A percentile compares a stretch with the other conserved stretches of the same genome.
phyloP scores from a whole-genome alignment of 2,113 vertebrate genomes.

The Zosterops pallidus region DNA sequence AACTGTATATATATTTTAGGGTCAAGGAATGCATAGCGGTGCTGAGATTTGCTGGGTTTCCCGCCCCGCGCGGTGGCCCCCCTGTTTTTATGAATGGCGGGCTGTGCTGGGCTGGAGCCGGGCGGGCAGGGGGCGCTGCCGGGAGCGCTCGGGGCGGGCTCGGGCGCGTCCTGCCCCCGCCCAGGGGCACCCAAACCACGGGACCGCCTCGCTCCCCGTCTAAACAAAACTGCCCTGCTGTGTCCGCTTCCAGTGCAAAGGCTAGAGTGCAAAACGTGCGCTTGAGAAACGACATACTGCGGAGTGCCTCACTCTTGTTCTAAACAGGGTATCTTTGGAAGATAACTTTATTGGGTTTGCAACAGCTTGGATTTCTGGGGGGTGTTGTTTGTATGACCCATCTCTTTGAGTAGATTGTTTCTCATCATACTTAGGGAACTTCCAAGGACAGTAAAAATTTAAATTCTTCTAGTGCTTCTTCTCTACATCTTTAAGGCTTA shows the following conservation, averaged over 20 bases:
- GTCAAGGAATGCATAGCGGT: background rate
- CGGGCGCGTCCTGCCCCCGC: background rate
- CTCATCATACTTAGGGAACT: background rate
- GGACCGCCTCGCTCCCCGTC: background rate
- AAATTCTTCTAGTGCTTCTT: background rate
- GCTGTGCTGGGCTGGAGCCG: background rate
- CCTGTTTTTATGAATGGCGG: slow-evolving; percentile 54
- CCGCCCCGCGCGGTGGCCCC: background rate
- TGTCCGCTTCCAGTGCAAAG: rapidly evolving
- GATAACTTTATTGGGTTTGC: background rate
- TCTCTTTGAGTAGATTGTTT: background rate
- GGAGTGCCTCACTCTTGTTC: background rate
- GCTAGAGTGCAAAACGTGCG: background rate
- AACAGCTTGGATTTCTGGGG: background rate
- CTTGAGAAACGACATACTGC: background rate
- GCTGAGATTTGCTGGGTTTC: background rate
- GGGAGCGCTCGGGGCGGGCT: background rate
- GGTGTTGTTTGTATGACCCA: background rate
- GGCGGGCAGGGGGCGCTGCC: slow-evolving; percentile 63
- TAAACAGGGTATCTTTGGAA: background rate
- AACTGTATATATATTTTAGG: background rate
- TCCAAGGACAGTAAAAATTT: background rate
- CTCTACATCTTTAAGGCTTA: background rate
- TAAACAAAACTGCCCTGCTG: background rate
- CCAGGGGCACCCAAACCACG: background rate